Evolutionary conservation across 92 coral and sea anemone species (phyloP).

Genomic region (Plumapathes pennacea): DNA sequence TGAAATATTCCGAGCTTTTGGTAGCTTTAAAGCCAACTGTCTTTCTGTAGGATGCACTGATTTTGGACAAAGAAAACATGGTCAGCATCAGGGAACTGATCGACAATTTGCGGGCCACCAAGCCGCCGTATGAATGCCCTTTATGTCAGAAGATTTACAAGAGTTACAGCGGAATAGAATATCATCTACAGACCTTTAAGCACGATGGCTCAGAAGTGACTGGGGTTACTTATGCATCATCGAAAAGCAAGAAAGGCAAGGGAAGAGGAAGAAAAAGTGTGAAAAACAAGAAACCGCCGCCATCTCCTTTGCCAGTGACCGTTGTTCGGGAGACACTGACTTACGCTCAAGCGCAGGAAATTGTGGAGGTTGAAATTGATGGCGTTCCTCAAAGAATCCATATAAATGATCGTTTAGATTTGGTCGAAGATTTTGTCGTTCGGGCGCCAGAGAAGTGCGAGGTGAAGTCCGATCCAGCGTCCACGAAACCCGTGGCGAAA

Average conservation of each 20-base stretch:
- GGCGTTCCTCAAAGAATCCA: conserved; percentile 89
- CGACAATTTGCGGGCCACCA: conserved; percentile 89
- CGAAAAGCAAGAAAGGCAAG: conserved; percentile 85
- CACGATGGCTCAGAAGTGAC: conserved; percentile 92
- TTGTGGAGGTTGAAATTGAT: conserved; percentile 95
- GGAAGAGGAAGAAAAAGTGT: conserved; percentile 85
- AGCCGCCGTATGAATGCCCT: conserved; percentile 99
- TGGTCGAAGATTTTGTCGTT: conserved; percentile 65
- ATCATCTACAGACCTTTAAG: conserved; percentile 92
- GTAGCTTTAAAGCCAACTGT: background rate
- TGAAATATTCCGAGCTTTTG: background rate
- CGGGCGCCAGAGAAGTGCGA: conserved; percentile 61
- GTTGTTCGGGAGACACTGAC: conserved; percentile 97
- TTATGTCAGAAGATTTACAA: conserved; percentile 98
- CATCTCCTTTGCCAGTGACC: conserved; percentile 88
- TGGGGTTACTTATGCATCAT: conserved; percentile 64
- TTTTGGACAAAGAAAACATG: conserved; percentile 59
- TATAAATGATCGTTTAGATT: conserved; percentile 74
- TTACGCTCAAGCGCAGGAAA: conserved; percentile 98
- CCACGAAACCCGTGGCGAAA: conserved; percentile 77
- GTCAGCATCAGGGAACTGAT: conserved; percentile 93
- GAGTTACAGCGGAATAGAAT: conserved; percentile 99
- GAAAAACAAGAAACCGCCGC: conserved; percentile 92
- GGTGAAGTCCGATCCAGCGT: conserved; percentile 46
- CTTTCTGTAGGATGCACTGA: conserved; percentile 51